Conservation (phyloP, 2,113 vertebrate genomes). For the Misgurnus mizolepis region DNA sequence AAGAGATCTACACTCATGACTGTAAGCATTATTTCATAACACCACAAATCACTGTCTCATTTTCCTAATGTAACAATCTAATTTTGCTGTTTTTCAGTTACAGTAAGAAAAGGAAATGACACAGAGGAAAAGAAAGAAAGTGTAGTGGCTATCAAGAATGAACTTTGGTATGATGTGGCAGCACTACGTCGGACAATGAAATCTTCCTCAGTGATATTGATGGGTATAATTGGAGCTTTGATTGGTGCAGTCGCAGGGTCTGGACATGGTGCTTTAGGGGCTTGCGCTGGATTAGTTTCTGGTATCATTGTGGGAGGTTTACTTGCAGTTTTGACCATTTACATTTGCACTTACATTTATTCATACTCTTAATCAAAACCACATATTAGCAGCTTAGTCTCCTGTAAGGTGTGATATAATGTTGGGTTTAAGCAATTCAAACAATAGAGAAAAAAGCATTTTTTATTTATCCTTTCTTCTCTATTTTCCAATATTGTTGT, state of each 20-base stretch:
- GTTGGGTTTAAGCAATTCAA: no score
- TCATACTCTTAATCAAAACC: neutral
- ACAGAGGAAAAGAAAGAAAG: slow-evolving; percentile 1
- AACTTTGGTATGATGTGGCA: neutral
- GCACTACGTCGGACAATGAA: neutral
- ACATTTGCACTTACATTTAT: neutral
- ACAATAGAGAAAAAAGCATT: no score
- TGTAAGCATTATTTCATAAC: slow-evolving; percentile 32
- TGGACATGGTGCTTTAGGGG: slow-evolving; percentile 10
- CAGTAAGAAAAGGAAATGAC: neutral
- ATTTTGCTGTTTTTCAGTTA: neutral
- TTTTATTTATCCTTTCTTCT: no score
- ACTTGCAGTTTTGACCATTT: neutral
- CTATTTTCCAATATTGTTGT: no score
- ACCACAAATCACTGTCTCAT: neutral
- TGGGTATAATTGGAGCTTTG: slow-evolving; percentile 26
- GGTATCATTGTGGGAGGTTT: slow-evolving; percentile 1
- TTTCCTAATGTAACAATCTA: neutral
- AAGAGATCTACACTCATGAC: no score
- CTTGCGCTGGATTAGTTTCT: neutral
- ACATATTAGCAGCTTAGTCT: no score
- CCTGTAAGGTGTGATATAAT: no score
- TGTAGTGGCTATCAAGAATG: slow-evolving; percentile 4
- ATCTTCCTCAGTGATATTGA: slow-evolving; percentile 23
- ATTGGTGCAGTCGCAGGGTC: slow-evolving; percentile 45